These are phyloP conservation scores for Setophaga kirtlandii DNA, from an alignment of 2,113 vertebrate genomes.

Conservation along the genomic window DNA sequence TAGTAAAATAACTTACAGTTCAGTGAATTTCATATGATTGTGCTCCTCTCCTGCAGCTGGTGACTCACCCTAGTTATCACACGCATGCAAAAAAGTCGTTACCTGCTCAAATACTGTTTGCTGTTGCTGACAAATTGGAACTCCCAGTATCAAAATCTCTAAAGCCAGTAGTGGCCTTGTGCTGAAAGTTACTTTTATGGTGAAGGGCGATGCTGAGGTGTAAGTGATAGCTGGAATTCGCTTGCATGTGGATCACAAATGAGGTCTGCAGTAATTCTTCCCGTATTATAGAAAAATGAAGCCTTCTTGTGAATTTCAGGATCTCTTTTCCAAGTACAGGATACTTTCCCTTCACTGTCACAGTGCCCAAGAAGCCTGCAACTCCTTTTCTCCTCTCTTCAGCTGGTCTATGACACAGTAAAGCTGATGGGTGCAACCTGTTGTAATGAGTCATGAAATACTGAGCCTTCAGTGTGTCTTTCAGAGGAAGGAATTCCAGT, in stretches of 20 bases:
- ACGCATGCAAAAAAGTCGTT: neutral
- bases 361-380: neutral
- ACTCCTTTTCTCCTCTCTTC: neutral
- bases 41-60: neutral
- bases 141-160: neutral
- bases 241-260: accelerated
- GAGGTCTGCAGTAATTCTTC: neutral
- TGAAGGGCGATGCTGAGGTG: neutral
- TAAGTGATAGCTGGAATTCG: accelerated
- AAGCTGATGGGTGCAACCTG: neutral
- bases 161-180: neutral
- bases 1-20: neutral
- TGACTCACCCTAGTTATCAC: neutral
- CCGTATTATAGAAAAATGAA: neutral
- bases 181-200: neutral
- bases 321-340: neutral
- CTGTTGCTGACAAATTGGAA: neutral
- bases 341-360: neutral
- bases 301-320: neutral
- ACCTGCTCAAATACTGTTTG: neutral
- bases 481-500: neutral
- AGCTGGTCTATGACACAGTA: neutral
- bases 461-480: neutral
- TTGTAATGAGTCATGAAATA: neutral
- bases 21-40: neutral